phyloP scores from a whole-genome alignment of 2,888 invertebrate genomes.

The Agrilus cyanescens region DNA sequence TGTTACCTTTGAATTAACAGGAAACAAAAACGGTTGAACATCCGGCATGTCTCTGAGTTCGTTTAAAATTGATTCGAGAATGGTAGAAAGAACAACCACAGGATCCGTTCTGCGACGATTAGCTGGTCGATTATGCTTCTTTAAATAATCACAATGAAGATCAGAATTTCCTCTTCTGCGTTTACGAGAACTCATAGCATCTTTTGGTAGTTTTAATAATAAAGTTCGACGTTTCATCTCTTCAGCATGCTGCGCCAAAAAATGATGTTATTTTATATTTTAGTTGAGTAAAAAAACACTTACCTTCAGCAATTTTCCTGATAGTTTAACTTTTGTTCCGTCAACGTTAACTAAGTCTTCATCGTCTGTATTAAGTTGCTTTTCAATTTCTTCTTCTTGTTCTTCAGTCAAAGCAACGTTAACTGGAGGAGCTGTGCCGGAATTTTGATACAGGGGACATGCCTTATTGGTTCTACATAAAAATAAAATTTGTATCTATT shows the following conservation, averaged over 20 bases:
- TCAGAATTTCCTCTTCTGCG: constrained; percentile 55
- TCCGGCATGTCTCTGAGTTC: constrained; percentile 87
- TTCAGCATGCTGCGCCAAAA: constrained; percentile 60
- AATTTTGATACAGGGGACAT: constrained; percentile 83
- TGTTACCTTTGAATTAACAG: constrained; percentile 80
- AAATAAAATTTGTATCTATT: not conserved
- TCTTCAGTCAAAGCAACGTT: constrained; percentile 68
- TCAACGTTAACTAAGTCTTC: constrained; percentile 87
- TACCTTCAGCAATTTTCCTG: constrained; percentile 76
- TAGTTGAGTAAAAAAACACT: constrained; percentile 1
- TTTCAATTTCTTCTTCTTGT: constrained; percentile 70
- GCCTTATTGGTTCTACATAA: constrained; percentile 79
- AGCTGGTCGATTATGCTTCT: constrained; percentile 67
- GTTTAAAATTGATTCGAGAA: constrained; percentile 82
- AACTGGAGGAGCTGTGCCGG: constrained; percentile 46
- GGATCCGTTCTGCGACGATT: constrained; percentile 93
- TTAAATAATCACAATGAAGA: constrained; percentile 81
- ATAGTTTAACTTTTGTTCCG: constrained; percentile 85
- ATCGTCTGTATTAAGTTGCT: constrained; percentile 64
- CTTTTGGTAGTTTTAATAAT: constrained; percentile 67
- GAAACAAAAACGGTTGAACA: constrained; percentile 84
- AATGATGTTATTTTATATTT: not conserved
- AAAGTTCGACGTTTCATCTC: constrained; percentile 70
- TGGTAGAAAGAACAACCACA: constrained; percentile 83
- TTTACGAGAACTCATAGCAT: constrained; percentile 49